Base-by-base conservation (phyloP, 2,797 vertebrate species). In the Myripristis murdjan region DNA sequence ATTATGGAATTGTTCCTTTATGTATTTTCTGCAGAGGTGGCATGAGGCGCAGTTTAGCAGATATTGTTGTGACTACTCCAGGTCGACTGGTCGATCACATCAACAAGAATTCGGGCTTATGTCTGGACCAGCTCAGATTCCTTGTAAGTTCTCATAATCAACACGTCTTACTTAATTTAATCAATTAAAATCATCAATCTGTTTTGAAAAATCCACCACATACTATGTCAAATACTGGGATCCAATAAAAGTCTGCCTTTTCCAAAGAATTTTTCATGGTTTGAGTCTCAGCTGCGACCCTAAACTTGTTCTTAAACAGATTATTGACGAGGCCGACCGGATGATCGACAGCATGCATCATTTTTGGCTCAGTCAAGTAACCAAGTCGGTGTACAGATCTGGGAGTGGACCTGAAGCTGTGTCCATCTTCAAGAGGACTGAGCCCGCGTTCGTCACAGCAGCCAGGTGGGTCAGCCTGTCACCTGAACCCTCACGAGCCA, bases 311-410 rank as follows among this genome's bases (percentile, higher is more conserved):
- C 24, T 5, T n/a, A 15, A 11, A 1, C 70, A 99, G 98, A 89
- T 99, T 0, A 87, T 99, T 3, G 98, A 99, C 1, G 98, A 99
- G 85, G 98, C 98, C 0, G 98, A 99, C 89, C 93, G 96, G 47
- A 98, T 99, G 98, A 95, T 98, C 0, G 98, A 99, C 93, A 95
- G 95, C 88, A 97, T 98, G 96, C 96, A 97, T 84, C 97, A 99
- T 90, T 94, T 95, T 6, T 99, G 98, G 95, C 95, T 99, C 54
- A 92, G 90, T 28, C 95, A 96, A 37, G 95, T 98, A 41, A 90
- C 92, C 64, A 96, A 85, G n/a, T 96, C 95, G 0, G 96, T 93
- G 0, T 95, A 93, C 90, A 78, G 61, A 18, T 49, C 60, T 0
- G 76, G 80, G 46, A 53, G 67, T 12, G 15, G 33, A 3, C 10